A percentile compares a stretch with the other conserved stretches of the same genome.
These are phyloP conservation scores for Abramis brama DNA, from an alignment of 2,113 vertebrate species.

Conservation along the genomic window DNA sequence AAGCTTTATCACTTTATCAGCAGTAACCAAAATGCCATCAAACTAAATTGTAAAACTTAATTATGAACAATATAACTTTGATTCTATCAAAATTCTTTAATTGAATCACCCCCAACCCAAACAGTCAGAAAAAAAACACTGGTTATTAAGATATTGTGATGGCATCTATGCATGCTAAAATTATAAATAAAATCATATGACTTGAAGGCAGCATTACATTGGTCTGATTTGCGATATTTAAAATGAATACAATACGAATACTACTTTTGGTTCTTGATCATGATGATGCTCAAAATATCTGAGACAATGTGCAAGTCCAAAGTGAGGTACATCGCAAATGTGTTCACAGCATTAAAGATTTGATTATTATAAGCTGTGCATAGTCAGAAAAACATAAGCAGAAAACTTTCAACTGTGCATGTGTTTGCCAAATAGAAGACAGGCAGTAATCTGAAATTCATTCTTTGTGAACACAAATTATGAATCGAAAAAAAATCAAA, in stretches of 20 bases:
- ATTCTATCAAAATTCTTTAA: background rate
- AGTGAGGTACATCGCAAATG: background rate
- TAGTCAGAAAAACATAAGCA: background rate
- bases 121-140: background rate
- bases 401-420: conserved; percentile 15
- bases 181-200: background rate
- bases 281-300: background rate
- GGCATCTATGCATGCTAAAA: background rate
- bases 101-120: too few species aligned
- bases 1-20: background rate
- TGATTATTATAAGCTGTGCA: background rate
- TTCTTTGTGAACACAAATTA: conserved; percentile 10
- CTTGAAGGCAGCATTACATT: background rate
- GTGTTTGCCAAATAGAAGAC: conserved; percentile 22
- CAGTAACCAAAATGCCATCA: background rate
- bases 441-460: conserved; percentile 13
- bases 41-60: background rate
- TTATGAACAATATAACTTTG: too few species aligned
- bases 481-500: background rate
- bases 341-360: background rate
- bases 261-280: background rate
- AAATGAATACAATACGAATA: background rate
- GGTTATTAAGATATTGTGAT: background rate
- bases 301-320: background rate
- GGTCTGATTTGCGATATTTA: too few species aligned